phyloP scores from a whole-genome alignment of 2,113 vertebrate genomes.

The Daboia siamensis region DNA sequence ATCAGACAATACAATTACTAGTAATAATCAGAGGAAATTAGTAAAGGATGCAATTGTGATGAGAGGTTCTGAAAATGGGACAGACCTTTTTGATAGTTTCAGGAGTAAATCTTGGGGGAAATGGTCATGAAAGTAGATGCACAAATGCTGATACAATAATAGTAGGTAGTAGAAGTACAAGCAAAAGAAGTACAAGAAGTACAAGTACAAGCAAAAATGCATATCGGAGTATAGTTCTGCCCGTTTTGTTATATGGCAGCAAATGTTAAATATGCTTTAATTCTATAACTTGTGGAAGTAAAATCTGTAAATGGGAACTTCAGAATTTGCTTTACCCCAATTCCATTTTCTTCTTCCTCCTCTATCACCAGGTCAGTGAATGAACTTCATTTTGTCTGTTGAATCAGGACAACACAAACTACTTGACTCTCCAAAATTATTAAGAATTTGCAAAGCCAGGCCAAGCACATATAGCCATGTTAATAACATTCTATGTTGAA shows the following conservation, averaged over 20 bases:
- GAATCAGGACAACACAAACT: background rate
- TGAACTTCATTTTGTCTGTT: background rate
- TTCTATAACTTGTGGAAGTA: background rate
- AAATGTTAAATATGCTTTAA: background rate
- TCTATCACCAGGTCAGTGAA: background rate
- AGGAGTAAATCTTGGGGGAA: background rate
- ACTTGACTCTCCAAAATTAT: background rate
- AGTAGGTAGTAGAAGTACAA: background rate
- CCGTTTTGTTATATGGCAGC: background rate
- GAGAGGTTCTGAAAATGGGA: background rate
- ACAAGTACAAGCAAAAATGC: background rate
- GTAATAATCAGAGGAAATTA: background rate
- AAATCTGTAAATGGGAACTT: background rate
- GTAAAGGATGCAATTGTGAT: background rate
- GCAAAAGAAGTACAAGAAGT: no score
- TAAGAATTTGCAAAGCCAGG: background rate
- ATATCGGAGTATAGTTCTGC: background rate
- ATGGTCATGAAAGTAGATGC: background rate
- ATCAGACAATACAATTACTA: background rate
- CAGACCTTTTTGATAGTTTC: background rate
- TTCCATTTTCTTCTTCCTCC: background rate
- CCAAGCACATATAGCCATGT: background rate
- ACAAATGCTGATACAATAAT: background rate
- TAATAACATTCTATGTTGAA: background rate
- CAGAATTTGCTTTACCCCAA: background rate